phyloP scores from a whole-genome alignment of 1,140 invertebrate species.

The Drosophila mayri region DNA sequence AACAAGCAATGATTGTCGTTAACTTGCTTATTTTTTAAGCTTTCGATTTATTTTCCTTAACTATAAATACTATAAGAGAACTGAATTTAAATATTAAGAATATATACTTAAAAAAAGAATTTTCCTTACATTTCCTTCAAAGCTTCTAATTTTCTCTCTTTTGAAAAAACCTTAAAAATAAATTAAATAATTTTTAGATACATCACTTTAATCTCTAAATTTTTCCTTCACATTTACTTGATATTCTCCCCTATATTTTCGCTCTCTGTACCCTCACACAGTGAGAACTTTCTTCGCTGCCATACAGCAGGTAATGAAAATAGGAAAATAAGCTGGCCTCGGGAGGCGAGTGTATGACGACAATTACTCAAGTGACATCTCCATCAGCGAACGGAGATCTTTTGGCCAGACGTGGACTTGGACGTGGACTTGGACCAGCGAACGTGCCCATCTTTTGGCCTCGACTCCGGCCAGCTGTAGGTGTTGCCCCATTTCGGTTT shows the following conservation, averaged over 20 bases:
- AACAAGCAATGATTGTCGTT: no score
- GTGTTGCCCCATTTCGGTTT: constrained; percentile 42
- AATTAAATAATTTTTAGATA: neutral
- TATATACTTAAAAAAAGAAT: no score
- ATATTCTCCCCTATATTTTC: neutral
- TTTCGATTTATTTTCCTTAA: no score
- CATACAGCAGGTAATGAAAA: constrained; percentile 52
- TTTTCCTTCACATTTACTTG: no score
- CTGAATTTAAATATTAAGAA: no score
- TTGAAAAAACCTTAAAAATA: no score
- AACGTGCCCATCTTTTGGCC: constrained; percentile 56
- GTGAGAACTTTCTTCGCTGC: constrained; percentile 56
- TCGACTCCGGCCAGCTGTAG: constrained; percentile 8
- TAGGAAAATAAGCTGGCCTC: constrained; percentile 55
- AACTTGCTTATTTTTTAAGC: no score
- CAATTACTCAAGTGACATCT: constrained; percentile 84
- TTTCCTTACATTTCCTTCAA: no score
- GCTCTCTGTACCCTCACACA: constrained; percentile 3
- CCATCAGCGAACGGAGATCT: constrained; percentile 63
- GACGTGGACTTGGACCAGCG: constrained; percentile 24
- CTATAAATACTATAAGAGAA: no score
- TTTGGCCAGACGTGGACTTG: constrained; percentile 22
- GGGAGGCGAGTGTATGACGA: constrained; percentile 50
- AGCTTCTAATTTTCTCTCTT: no score
- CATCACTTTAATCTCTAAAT: no score